Evolutionary conservation across 2,888 invertebrate genomes (phyloP).

Genomic region (Graphium colonna): DNA sequence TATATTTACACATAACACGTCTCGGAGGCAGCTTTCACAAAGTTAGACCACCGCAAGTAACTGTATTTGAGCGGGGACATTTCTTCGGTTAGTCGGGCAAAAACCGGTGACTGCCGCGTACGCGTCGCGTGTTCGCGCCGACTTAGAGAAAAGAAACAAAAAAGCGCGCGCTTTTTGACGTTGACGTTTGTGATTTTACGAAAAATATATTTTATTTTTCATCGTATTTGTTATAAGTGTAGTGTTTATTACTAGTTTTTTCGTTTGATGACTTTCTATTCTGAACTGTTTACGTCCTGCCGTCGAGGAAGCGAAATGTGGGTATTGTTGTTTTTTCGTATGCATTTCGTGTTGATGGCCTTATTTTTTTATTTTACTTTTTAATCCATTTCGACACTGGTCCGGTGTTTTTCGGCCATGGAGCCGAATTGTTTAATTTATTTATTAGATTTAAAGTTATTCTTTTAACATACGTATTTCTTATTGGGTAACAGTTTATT

Average conservation of each 20-base stretch:
- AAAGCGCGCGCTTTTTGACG: constrained; percentile 11
- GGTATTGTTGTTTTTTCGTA: constrained; percentile 8
- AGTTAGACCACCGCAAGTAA: constrained; percentile 14
- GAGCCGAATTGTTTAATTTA: no score
- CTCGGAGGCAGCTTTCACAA: constrained; percentile 17
- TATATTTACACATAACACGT: constrained; percentile 11
- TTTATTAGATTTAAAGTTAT: no score
- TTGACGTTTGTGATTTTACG: constrained; percentile 2
- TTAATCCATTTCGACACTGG: not conserved
- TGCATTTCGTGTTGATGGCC: not conserved
- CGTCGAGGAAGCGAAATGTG: constrained; percentile 9
- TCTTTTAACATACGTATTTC: no score
- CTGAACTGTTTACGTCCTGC: constrained; percentile 6
- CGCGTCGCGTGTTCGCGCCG: constrained; percentile 1
- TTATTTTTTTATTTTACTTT: not conserved
- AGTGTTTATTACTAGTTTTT: not conserved
- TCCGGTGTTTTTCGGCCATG: not conserved
- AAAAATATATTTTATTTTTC: not conserved
- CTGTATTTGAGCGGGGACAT: constrained; percentile 14
- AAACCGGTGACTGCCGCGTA: constrained; percentile 10
- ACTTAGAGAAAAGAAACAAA: not conserved
- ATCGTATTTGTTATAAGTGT: not conserved
- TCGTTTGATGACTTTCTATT: constrained; percentile 8
- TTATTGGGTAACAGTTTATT: no score
- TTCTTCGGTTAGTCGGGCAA: constrained; percentile 19